These are phyloP conservation scores for Nomada ruficornis DNA, from an alignment of 2,888 invertebrate species.

Conservation along the genomic window DNA sequence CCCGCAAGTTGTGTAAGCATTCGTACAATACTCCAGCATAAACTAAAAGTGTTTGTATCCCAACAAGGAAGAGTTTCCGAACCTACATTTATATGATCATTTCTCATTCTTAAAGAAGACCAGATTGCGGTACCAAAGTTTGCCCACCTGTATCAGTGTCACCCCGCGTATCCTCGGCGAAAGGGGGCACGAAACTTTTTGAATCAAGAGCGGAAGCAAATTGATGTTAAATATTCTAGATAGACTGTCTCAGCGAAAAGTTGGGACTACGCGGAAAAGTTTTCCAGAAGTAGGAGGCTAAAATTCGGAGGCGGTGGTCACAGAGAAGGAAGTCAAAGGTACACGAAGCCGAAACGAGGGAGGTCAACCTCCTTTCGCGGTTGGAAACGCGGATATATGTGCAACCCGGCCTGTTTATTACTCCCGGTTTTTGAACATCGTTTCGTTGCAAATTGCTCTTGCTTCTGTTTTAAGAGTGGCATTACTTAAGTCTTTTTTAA, in stretches of 20 bases:
- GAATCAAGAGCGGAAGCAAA: not conserved
- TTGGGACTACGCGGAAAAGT: not conserved
- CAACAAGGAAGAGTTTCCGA: no score
- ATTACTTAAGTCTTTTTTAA: no score
- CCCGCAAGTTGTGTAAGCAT: no score
- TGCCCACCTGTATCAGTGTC: no score
- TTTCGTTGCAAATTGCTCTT: constrained; percentile 15
- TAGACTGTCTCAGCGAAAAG: constrained; percentile 16
- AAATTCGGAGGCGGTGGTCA: constrained; percentile 26
- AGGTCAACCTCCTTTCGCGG: constrained; percentile 34
- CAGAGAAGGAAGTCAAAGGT: constrained; percentile 29
- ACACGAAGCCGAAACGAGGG: constrained; percentile 30
- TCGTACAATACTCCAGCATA: no score
- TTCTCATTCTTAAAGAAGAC: no score
- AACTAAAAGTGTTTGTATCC: no score
- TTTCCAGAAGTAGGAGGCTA: constrained; percentile 12
- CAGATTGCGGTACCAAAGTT: no score
- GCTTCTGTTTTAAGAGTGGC: no score
- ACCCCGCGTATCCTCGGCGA: not conserved
- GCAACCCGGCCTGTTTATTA: constrained; percentile 13
- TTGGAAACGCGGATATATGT: constrained; percentile 7
- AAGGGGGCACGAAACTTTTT: not conserved
- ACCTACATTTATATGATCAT: no score
- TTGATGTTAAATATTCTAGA: constrained; percentile 1
- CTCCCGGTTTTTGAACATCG: constrained; percentile 3